These are phyloP conservation scores for Norana najaformis DNA, from an alignment of 2,888 invertebrate genomes.

Conservation along the genomic window DNA sequence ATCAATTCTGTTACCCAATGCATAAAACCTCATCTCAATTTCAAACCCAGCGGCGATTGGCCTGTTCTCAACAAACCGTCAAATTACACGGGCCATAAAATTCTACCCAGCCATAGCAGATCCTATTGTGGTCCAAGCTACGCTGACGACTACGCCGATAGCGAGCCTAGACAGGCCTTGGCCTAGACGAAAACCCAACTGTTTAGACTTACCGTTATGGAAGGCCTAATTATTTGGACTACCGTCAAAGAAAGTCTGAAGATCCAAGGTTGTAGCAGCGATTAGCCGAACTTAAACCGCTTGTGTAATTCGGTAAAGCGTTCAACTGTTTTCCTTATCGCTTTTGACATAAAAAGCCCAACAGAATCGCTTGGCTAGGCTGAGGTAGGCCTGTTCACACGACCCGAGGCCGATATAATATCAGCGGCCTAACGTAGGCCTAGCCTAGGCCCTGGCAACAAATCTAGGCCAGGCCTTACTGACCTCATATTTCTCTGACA, in stretches of 20 bases:
- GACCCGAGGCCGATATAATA: not conserved
- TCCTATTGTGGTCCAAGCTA: not conserved
- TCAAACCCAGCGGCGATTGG: too few relatives aligned
- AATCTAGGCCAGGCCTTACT: too few relatives aligned
- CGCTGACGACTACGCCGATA: not conserved
- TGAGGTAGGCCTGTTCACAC: too few relatives aligned
- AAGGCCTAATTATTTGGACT: not conserved
- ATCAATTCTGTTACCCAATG: too few relatives aligned
- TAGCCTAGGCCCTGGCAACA: not conserved
- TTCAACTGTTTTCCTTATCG: not conserved
- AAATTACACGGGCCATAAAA: not conserved
- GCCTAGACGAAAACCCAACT: not conserved
- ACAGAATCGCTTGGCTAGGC: not conserved
- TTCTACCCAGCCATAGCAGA: not conserved
- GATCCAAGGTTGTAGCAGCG: not conserved
- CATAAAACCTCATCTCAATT: too few relatives aligned
- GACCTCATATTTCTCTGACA: too few relatives aligned
- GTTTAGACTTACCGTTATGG: not conserved
- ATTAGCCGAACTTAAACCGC: not conserved
- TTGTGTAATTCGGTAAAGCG: not conserved
- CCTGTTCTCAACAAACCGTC: too few relatives aligned
- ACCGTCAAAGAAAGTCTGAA: slow-evolving; percentile 4
- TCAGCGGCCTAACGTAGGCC: not conserved
- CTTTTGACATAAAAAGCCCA: not conserved
- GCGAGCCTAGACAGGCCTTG: not conserved